Percentiles rank a stretch among this genome's conserved stretches.
Conservation (phyloP, 2,888 invertebrate species). For the Mimas tiliae region DNA sequence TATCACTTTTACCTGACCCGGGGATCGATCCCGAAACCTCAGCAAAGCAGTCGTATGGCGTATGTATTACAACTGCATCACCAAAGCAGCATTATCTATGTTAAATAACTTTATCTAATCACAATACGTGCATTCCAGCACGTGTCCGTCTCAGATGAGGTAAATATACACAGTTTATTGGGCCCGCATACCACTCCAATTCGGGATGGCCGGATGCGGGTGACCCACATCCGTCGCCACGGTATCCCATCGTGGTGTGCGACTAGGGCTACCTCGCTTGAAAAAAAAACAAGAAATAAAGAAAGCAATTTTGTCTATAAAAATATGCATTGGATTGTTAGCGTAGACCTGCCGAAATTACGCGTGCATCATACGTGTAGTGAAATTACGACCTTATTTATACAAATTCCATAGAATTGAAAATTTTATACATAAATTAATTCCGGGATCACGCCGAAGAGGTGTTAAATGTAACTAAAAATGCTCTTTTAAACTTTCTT, state of each 20-base stretch:
- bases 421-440: too few relatives aligned
- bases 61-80: too few relatives aligned
- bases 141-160: conserved; percentile 15
- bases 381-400: too few relatives aligned
- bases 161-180: conserved; percentile 54
- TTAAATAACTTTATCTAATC: not conserved
- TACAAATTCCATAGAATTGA: not conserved
- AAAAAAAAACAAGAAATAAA: not conserved
- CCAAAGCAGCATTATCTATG: not conserved
- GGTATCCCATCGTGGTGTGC: conserved; percentile 28
- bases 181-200: conserved; percentile 42
- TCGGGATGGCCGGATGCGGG: conserved; percentile 42
- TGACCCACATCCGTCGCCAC: conserved; percentile 50
- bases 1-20: too few relatives aligned
- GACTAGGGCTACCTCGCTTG: not conserved
- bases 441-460: too few relatives aligned
- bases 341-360: too few relatives aligned
- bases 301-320: not conserved
- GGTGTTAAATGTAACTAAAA: too few relatives aligned
- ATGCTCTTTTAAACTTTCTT: too few relatives aligned
- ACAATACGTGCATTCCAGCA: conserved; percentile 16
- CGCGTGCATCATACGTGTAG: too few relatives aligned
- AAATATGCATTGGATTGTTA: too few relatives aligned
- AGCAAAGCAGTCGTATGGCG: too few relatives aligned
- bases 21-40: too few relatives aligned